Percentiles rank a stretch among this genome's conserved stretches.
phyloP scores from a whole-genome alignment of 2,797 vertebrate species.

The Ceyx erithaca region DNA sequence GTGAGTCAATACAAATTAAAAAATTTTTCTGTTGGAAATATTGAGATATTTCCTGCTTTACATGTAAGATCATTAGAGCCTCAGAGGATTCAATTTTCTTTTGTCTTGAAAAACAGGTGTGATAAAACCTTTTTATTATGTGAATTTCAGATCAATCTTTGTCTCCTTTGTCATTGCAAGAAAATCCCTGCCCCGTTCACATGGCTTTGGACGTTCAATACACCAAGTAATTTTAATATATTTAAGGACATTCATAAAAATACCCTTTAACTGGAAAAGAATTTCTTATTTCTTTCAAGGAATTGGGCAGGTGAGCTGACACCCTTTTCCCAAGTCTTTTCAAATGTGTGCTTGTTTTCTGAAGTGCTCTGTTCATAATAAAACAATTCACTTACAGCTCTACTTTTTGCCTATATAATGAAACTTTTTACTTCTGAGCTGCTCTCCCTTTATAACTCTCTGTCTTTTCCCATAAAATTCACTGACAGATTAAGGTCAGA shows the following conservation, averaged over 20 bases:
- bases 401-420: neutral
- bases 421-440: neutral
- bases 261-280: neutral
- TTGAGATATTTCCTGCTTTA: neutral
- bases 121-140: slow-evolving; percentile 10
- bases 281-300: neutral
- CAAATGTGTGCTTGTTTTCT: neutral
- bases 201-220: neutral
- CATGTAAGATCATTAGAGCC: neutral
- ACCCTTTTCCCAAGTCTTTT: neutral
- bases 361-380: neutral
- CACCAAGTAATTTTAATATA: neutral
- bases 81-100: neutral
- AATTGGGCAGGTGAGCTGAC: neutral
- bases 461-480: neutral
- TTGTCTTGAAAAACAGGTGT: neutral
- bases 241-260: neutral
- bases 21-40: neutral
- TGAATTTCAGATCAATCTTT: slow-evolving; percentile 10
- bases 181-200: neutral
- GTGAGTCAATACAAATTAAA: slow-evolving; percentile 12
- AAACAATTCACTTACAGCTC: neutral
- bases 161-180: slow-evolving; percentile 23
- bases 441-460: neutral
- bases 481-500: neutral